Percentiles rank a stretch among this genome's conserved stretches.
Conservation (phyloP, 2,888 invertebrate species). For the Rotaria magnacalcarata region DNA sequence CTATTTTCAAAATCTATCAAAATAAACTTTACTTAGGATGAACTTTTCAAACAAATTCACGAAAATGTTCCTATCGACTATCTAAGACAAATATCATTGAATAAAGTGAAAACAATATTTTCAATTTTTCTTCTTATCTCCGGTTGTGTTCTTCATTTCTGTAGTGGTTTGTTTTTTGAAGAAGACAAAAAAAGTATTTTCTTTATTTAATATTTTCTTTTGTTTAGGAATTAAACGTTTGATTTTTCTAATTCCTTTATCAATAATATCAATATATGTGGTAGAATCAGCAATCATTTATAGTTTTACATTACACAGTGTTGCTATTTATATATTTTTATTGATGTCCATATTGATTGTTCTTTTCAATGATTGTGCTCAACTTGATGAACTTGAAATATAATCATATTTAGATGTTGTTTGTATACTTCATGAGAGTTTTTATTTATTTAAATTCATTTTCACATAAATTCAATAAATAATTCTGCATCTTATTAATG, state of each 20-base stretch:
- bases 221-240: background rate
- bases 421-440: background rate
- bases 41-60: constrained; percentile 2
- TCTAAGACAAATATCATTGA: background rate
- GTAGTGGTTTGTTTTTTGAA: too few species aligned
- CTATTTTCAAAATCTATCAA: background rate
- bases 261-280: background rate
- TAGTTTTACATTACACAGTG: background rate
- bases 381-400: background rate
- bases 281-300: background rate
- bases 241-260: background rate
- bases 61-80: background rate
- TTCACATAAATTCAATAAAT: background rate
- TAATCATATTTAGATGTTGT: background rate
- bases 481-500: background rate
- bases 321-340: background rate
- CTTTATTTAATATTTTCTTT: background rate
- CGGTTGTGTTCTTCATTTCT: background rate
- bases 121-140: background rate
- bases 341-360: background rate
- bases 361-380: background rate
- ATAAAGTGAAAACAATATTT: background rate
- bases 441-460: background rate
- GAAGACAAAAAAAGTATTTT: background rate
- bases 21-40: background rate